phyloP scores from a whole-genome alignment of 2,888 invertebrate species.

The Cylloceria caligata region DNA sequence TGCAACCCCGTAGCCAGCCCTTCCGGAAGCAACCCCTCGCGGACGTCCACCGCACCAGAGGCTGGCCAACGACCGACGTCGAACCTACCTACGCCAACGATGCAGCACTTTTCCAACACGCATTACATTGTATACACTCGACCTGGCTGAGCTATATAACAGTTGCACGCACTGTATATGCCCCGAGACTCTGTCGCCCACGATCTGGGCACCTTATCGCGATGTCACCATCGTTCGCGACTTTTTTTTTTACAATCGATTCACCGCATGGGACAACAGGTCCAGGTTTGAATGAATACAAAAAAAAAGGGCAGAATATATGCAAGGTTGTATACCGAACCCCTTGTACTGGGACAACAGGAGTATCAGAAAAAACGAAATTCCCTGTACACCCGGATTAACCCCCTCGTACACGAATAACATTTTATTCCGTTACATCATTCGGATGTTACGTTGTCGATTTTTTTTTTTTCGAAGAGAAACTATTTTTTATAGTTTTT shows the following conservation, averaged over 20 bases:
- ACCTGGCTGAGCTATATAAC: constrained; percentile 11
- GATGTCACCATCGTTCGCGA: constrained; percentile 57
- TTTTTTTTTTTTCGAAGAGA: neutral
- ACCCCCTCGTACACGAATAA: constrained; percentile 59
- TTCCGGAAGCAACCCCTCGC: constrained; percentile 65
- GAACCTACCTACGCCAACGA: constrained; percentile 34
- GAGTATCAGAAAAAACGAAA: constrained; percentile 42
- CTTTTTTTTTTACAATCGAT: constrained; percentile 33
- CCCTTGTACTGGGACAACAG: neutral
- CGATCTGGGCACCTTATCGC: constrained; percentile 54
- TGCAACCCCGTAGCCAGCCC: constrained; percentile 64
- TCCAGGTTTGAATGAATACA: constrained; percentile 49
- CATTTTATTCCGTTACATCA: constrained; percentile 55
- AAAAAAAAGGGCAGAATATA: constrained; percentile 23
- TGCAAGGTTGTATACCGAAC: constrained; percentile 4
- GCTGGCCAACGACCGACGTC: constrained; percentile 51
- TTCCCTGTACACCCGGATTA: constrained; percentile 38
- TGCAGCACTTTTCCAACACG: constrained; percentile 59
- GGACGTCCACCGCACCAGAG: constrained; percentile 39
- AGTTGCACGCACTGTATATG: neutral
- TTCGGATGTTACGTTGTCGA: neutral
- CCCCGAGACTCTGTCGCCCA: constrained; percentile 29
- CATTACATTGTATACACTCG: constrained; percentile 33
- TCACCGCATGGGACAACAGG: constrained; percentile 34
- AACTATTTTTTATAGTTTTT: neutral